Evolutionary conservation across 2,888 invertebrate genomes (phyloP), one percentile per base, ranked within the genome.

Genomic region (Timandra comae): DNA sequence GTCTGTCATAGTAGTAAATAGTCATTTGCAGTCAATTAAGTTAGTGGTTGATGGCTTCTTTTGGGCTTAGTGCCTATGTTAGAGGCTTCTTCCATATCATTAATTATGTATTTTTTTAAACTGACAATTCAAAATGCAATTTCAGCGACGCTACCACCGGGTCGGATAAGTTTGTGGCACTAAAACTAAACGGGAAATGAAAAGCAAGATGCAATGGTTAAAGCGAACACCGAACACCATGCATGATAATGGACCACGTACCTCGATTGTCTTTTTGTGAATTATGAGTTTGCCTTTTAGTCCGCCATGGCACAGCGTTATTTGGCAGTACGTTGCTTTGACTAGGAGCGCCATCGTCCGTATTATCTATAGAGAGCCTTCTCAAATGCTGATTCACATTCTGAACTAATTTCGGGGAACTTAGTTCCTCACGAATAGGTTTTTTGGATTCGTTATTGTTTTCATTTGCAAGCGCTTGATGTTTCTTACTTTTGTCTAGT

Each of bases 221-320:
- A 62, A 77, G 62, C 74, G 79, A 72, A 71, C 74, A 72, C 75
- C 77, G 61, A 55, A 81, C 63, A 70, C 79, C 84, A 62, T 85
- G 85, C 85, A 75, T 71, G 75, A 79, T 36, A 56, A 69, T 56
- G 52, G 58, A 54, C 74, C 73, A 82, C 86, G 66, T 86, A 86
- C 86, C 86, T 86, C 74, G 69, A 48, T 67, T 73, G 52, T 82
- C 82, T 65, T 71, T 82, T 66, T 85, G 84, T 68, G 82, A 75
- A 70, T 70, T 69, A 56, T 70, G 61, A 47, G 61, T 69, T 73
- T 79, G 84, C 70, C 78, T 66, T 59, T 78, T 81, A 54, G 68
- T 63, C 64, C 86, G 74, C 86, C 86, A 86, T 34, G 86, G 86
- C 34, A 80, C 79, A 60, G 71, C 68, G 54, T 73, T 75, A 55